A percentile compares a stretch with the other conserved stretches of the same genome.
Conservation (phyloP, 2,113 vertebrate species). For the Corvus moneduloides region DNA sequence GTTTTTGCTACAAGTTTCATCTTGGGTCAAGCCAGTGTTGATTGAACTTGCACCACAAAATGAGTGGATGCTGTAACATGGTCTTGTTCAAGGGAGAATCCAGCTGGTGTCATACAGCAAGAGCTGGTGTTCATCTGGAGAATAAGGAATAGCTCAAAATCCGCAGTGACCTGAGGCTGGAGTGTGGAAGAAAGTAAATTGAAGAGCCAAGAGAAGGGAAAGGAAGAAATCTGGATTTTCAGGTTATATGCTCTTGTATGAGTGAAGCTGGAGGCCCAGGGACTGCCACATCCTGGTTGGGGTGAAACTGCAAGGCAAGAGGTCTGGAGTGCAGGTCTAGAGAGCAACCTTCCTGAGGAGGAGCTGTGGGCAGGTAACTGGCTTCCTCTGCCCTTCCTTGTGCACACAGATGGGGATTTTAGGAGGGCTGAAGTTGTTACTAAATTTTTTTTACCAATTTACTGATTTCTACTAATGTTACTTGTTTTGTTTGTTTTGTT, state of each 20-base stretch:
- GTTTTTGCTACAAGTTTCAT: background rate
- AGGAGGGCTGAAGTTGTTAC: background rate
- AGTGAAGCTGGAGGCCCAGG: background rate
- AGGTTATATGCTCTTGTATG: too few species aligned
- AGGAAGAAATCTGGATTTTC: background rate
- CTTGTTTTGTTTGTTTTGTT: background rate
- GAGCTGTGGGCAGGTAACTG: background rate
- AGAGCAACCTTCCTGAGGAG: background rate
- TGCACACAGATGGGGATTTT: background rate
- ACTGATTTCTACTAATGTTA: background rate
- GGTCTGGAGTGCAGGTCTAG: background rate
- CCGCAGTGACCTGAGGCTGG: background rate
- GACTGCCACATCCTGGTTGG: background rate
- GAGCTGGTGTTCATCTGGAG: background rate
- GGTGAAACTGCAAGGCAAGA: background rate
- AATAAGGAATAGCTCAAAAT: background rate
- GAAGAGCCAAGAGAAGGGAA: background rate
- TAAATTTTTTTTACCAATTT: background rate
- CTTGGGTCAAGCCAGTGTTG: background rate
- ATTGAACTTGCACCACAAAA: background rate
- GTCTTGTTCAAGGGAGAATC: background rate
- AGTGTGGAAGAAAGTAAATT: background rate
- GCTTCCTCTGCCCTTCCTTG: background rate
- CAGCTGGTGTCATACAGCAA: background rate
- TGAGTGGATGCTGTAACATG: background rate